Base-by-base conservation (phyloP, 1,140 invertebrate species). In the Tetramorium alpestre region DNA sequence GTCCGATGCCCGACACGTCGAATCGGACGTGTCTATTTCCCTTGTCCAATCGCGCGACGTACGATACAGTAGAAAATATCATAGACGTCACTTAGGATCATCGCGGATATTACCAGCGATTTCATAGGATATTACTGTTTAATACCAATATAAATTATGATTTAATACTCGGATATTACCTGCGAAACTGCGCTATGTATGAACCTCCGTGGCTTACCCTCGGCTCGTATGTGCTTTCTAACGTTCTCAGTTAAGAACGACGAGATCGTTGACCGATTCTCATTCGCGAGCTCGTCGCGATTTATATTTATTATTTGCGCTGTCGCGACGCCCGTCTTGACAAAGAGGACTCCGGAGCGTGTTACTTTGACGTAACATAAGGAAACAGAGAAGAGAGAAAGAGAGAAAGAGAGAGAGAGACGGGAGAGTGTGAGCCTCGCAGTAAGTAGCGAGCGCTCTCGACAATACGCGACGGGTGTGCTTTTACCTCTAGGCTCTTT, bases 391-490 rank as follows among this genome's bases (percentile, higher is more conserved):
- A 25, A 44, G 60, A 44, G 13, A 84, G 11, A 60, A 22, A 60
- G 73, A 84, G 44, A 51, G 54, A 84, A 10, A 25, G 13, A 84
- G 44, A 51, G 54, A 84, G 16, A 25, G 13, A 47, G 72, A 84
- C 4, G 72, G 60, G 77, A 58, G 82, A 88, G 62, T 54, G 33
- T 5, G 49, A 86, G 64, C 64, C 22, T 33, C 69, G 38, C 75
- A 49, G 80, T 87, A 80, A 90, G 88, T 90, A 87, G 88, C 86
- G 88, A 90, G 56, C 33, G 54, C 33, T 84, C 41, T 70, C 60
- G 88, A 94, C 92, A 94, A 94, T 92, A 76, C 93, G 64, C 94
- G 89, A 88, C 94, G 86, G 94, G 94, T 90, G 91, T 89, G 92
- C 94, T 91, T 92, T 93, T 91, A 89, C 88, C 78, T 87, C 81